phyloP scores from a whole-genome alignment of 2,888 invertebrate genomes.

The Pristionchus arcanus region DNA sequence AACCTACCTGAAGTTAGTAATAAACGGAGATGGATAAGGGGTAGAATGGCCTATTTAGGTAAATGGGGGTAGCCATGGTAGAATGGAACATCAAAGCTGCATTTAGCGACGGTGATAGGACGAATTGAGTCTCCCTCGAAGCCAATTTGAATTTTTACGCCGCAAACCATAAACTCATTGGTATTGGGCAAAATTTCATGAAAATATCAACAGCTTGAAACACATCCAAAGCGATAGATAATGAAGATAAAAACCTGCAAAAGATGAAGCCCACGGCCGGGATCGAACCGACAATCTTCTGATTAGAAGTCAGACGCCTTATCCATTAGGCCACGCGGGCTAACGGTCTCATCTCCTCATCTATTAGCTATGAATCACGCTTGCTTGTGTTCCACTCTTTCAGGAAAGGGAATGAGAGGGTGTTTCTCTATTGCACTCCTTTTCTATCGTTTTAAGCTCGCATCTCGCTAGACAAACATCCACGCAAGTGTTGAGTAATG shows the following conservation, averaged over 20 bases:
- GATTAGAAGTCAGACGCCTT: slow-evolving; percentile 67
- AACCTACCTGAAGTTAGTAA: slow-evolving; percentile 42
- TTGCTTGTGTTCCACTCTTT: neutral
- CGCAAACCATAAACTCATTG: no score
- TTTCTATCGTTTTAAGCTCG: no score
- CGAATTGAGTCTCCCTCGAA: no score
- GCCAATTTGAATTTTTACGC: no score
- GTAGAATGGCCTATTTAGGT: no score
- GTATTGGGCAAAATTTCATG: neutral
- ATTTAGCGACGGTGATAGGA: no score
- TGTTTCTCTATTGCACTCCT: no score
- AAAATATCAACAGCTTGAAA: neutral
- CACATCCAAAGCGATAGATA: neutral
- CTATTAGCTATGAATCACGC: neutral
- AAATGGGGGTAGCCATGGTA: no score
- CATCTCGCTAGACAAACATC: neutral
- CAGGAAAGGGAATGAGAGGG: neutral
- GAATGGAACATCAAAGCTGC: no score
- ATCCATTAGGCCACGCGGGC: slow-evolving; percentile 65
- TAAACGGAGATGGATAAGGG: neutral
- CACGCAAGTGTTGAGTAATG: no score
- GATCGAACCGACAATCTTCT: slow-evolving; percentile 65
- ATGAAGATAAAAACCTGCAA: neutral
- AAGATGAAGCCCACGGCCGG: slow-evolving; percentile 58
- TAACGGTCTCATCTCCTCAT: neutral